Percentiles rank a stretch among this genome's conserved stretches.
Conservation (phyloP, 1,140 invertebrate genomes). For the Charaxes varanes region DNA sequence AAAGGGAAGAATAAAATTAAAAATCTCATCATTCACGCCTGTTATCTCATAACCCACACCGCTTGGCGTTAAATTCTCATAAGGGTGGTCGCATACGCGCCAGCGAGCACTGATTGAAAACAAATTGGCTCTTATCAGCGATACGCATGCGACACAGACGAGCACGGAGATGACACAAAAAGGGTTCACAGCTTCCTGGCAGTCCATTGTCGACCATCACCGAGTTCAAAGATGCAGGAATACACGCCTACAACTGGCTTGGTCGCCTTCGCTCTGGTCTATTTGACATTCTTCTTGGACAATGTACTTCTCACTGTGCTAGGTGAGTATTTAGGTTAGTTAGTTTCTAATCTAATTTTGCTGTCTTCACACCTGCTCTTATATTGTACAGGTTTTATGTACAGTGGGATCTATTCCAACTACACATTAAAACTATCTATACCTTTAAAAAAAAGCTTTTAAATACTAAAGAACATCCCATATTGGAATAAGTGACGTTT, state of each 20-base stretch:
- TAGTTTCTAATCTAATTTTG: no score
- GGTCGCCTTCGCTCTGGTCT: constrained; percentile 75
- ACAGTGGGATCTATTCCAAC: no score
- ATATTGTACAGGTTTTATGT: no score
- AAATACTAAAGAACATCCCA: no score
- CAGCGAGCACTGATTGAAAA: constrained; percentile 41
- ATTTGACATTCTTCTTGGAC: constrained; percentile 82
- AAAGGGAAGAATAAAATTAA: constrained; percentile 1
- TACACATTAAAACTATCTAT: no score
- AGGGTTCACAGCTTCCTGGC: neutral
- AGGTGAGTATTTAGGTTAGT: no score
- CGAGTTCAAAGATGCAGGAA: constrained; percentile 18
- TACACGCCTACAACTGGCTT: constrained; percentile 15
- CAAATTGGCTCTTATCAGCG: constrained; percentile 33
- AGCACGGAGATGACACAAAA: constrained; percentile 1
- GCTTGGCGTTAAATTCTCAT: constrained; percentile 38
- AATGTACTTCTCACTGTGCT: constrained; percentile 87
- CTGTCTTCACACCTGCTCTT: no score
- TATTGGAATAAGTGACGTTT: no score
- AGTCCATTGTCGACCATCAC: neutral
- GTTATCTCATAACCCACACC: constrained; percentile 19
- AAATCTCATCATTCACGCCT: constrained; percentile 1
- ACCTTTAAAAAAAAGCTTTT: no score
- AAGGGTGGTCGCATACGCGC: constrained; percentile 36
- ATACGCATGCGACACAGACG: constrained; percentile 14